Percentiles rank a stretch among this genome's conserved stretches.
Conservation (phyloP, 2,797 vertebrate species). For the Spizella passerina region DNA sequence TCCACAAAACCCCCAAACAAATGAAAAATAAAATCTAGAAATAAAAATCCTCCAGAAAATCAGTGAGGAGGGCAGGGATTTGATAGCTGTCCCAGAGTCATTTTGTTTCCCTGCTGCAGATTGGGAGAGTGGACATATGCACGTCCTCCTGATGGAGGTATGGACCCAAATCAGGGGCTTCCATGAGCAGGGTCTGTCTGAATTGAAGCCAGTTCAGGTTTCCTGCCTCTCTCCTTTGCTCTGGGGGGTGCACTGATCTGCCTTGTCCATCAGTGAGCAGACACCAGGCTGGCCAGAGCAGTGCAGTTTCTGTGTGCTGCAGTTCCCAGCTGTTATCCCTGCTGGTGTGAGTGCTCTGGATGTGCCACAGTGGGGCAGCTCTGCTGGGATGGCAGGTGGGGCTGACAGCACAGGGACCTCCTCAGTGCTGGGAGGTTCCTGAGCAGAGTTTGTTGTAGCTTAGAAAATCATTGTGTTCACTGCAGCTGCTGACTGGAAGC, state of each 20-base stretch:
- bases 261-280: neutral
- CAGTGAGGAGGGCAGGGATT: neutral
- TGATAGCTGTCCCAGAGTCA: accelerated
- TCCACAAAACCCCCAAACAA: neutral
- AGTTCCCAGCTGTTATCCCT: neutral
- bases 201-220: neutral
- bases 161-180: neutral
- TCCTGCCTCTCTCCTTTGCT: neutral
- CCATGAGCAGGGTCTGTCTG: neutral
- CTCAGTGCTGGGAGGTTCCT: neutral
- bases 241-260: neutral
- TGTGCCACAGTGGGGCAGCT: accelerated
- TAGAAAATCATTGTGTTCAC: accelerated
- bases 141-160: neutral
- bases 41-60: neutral
- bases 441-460: neutral
- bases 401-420: neutral
- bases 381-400: accelerated
- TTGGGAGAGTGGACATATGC: accelerated
- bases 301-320: neutral
- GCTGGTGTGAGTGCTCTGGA: neutral
- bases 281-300: neutral
- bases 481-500: neutral
- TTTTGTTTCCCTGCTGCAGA: neutral
- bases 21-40: neutral